Base-by-base conservation (phyloP, 2,113 vertebrate genomes). In the Lepisosteus osseus region DNA sequence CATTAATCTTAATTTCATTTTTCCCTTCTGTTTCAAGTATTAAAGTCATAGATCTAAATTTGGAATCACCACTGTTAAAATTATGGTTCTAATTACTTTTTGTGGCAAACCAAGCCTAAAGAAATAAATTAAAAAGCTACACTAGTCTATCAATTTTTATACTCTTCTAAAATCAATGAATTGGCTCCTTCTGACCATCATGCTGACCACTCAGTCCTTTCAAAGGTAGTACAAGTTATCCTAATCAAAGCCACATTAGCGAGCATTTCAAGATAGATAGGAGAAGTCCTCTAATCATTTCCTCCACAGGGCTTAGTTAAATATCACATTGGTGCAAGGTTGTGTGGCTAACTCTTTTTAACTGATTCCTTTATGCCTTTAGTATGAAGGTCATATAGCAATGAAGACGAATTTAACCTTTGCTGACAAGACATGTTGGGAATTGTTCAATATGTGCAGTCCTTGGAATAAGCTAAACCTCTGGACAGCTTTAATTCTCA, bases 81-180 rank as follows among this genome's bases (percentile, higher is more conserved):
- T 17, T 7, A 15, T 5, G 3, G n/a, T 64, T n/a, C 62, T 64
- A 64, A 64, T 64, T 64, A 40, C n/a, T 64, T 64, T 64, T 64
- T 4, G 40, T 17, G 41, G 62, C 15, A 17, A 41, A 40, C 17
- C 17, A 17, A 40, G 5, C 13, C 3, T 5, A 64, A 17, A 17
- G 8, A 42, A 40, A 4, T 64, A 3, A 12, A 64, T 17, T 64
- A 64, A 29, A 64, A 64, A 17, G 4, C 7, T 17, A 12, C 62
- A 64, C 41, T 14, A 61, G 59, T 14, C 59, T 61, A 14, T 61
- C 59, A 15, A 14, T 64, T 17, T 64, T 40, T 2, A 64, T 7
- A 64, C 62, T 17, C 40, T 17, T 7, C 62, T 64, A 64, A 59
- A 64, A 64, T 64, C 62, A 64, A 64, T 64, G 8, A 17, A 64